Base-by-base conservation (phyloP, 2,113 vertebrate species). In the Sigmodon hispidus region DNA sequence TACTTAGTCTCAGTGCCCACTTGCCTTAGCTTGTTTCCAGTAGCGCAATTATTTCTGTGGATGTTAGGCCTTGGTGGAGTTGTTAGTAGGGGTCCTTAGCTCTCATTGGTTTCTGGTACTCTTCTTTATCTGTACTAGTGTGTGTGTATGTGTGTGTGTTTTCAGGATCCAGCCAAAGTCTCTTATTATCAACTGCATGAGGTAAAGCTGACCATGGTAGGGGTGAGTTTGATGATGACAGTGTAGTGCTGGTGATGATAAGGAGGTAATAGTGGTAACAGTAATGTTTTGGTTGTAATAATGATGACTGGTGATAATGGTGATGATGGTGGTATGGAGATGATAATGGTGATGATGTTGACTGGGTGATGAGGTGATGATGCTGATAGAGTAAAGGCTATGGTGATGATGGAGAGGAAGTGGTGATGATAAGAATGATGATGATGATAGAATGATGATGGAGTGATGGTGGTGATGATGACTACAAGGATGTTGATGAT, bases 301-400 rank as follows among this genome's bases (percentile, higher is more conserved):
- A n/a, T 67, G 40, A 7, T 40, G 31, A 12, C 52, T 36, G 55
- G 7, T 48, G 36, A 2, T 24, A 6, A 6, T 75, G 29, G 6
- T 76, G 55, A 29, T 43, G 70, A 2, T n/a, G 77, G 16, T 31
- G 63, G 3, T 84, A 15, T 31, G 12, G 11, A n/a, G 9, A 7
- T 57, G 48, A 16, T 24, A 15, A 24, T 67, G 75, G 5, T 29
- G 45, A 21, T 55, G 75, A 4, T 67, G 45, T 3, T 55, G 72
- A 22, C 43, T 29, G 59, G 24, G 2, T 90, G 57, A 17, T 24
- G 5, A 29, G 45, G 11, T 65, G 19, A 0, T 19, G 24, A 3
- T 34, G 16, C 8, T 40, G 40, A 0, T 7, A 26, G 17, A 0
- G 26, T 1, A 19, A 16, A 3, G 80, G 26, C 11, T 48, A 59